phyloP scores from a whole-genome alignment of 2,113 vertebrate genomes.

The Brienomyrus brachyistius region DNA sequence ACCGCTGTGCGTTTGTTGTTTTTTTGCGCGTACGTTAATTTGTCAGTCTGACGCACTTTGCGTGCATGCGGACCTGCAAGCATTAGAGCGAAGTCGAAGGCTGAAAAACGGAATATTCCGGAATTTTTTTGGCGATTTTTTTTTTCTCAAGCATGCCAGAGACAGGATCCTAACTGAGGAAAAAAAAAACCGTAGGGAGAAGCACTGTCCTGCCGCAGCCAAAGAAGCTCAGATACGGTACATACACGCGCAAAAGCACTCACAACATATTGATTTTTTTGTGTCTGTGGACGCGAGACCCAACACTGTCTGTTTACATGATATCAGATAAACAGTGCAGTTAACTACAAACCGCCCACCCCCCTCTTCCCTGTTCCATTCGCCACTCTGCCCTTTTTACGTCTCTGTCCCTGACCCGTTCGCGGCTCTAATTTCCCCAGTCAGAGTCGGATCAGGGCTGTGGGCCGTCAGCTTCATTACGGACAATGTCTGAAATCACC shows the following conservation, averaged over 20 bases:
- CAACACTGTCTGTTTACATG: conserved; percentile 56
- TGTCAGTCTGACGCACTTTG: not conserved
- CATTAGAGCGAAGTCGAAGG: not conserved
- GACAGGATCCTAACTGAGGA: not conserved
- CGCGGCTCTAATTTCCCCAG: conserved; percentile 65
- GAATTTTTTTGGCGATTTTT: not conserved
- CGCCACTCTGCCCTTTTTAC: conserved; percentile 46
- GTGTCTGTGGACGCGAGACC: conserved; percentile 51
- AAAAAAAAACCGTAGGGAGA: not conserved
- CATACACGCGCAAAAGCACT: conserved; percentile 14
- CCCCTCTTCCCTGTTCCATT: conserved; percentile 57
- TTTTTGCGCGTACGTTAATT: not conserved
- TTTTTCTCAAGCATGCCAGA: not conserved
- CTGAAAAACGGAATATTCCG: not conserved
- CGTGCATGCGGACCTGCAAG: not conserved
- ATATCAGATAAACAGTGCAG: conserved; percentile 57
- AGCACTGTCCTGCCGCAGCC: conserved; percentile 7
- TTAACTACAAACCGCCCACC: conserved; percentile 51
- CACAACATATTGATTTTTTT: conserved; percentile 65
- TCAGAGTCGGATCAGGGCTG: conserved; percentile 70
- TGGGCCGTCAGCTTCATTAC: conserved; percentile 71
- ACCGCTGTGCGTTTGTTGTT: not conserved
- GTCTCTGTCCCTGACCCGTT: conserved; percentile 58
- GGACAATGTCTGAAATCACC: conserved; percentile 73
- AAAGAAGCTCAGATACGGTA: not conserved